These are phyloP conservation scores for Nibea albiflora DNA, from an alignment of 2,113 vertebrate species.

Conservation along the genomic window DNA sequence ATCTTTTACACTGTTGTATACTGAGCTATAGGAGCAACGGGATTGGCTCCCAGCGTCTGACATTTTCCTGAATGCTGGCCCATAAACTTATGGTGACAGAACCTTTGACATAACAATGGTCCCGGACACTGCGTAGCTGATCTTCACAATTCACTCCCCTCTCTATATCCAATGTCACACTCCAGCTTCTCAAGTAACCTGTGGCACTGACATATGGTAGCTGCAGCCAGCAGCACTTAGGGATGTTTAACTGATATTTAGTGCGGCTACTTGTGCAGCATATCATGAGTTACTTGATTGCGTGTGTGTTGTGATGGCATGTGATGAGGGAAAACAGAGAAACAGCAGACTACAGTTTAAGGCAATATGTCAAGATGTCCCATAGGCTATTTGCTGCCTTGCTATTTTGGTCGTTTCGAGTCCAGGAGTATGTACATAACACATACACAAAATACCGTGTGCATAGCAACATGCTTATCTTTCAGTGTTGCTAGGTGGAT, in stretches of 20 bases:
- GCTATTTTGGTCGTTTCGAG: constrained; percentile 18
- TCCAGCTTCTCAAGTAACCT: no score
- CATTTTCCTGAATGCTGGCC: neutral
- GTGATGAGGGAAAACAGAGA: neutral
- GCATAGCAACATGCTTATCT: constrained; percentile 37
- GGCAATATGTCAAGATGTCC: neutral
- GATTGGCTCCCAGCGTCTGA: neutral
- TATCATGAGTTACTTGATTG: neutral
- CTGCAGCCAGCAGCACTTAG: no score
- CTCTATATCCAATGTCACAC: no score
- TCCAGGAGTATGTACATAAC: constrained; percentile 17
- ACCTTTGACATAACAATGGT: constrained; percentile 27
- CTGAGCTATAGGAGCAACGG: no score
- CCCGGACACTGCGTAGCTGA: constrained; percentile 4
- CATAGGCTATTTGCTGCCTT: neutral
- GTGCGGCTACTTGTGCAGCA: neutral
- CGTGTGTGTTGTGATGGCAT: neutral
- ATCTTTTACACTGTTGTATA: no score
- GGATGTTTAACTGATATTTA: neutral
- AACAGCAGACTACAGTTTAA: neutral
- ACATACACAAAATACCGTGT: constrained; percentile 20
- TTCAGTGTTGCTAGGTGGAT: constrained; percentile 64
- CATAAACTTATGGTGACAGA: constrained; percentile 22
- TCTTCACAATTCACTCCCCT: neutral
- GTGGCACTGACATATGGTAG: no score